phyloP scores from a whole-genome alignment of 2,797 vertebrate genomes.

The Galaxias olidus region DNA sequence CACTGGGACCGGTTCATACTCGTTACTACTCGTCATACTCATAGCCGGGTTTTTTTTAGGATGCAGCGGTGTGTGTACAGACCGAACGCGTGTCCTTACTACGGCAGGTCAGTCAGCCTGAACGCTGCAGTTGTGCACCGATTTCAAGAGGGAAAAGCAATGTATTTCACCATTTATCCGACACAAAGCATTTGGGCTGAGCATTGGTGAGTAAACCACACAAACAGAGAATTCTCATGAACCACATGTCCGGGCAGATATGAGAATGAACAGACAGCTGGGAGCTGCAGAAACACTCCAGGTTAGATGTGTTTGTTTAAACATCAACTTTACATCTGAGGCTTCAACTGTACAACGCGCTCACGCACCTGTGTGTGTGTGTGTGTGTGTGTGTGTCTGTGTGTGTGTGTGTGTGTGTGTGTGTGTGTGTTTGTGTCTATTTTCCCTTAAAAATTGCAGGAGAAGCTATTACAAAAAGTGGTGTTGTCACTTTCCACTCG shows the following conservation, averaged over 20 bases:
- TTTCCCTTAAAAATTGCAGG: not conserved
- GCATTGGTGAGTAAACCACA: constrained; percentile 33
- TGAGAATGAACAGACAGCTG: constrained; percentile 35
- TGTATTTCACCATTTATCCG: constrained; percentile 2
- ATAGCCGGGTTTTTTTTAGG: too few species aligned
- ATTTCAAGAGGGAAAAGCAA: not conserved
- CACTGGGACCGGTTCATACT: too few species aligned
- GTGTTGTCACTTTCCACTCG: not conserved
- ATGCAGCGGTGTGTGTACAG: not conserved
- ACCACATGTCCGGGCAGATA: constrained; percentile 21
- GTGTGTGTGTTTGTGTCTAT: too few species aligned
- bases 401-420: constrained; percentile 14
- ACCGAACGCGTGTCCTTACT: too few species aligned
- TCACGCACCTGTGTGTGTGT: constrained; percentile 1
- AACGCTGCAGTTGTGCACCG: constrained; percentile 24
- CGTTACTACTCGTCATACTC: too few species aligned
- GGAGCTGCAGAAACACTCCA: constrained; percentile 22
- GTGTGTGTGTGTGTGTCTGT: constrained; percentile 10
- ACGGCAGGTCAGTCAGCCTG: constrained; percentile 7
- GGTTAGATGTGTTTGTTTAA: constrained; percentile 37
- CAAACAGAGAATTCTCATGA: constrained; percentile 40
- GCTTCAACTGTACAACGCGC: not conserved
- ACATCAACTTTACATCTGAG: constrained; percentile 17
- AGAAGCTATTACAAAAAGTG: constrained; percentile 1
- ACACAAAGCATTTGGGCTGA: constrained; percentile 23